phyloP scores from a whole-genome alignment of 2,797 vertebrate species.

The Gouania willdenowi region DNA sequence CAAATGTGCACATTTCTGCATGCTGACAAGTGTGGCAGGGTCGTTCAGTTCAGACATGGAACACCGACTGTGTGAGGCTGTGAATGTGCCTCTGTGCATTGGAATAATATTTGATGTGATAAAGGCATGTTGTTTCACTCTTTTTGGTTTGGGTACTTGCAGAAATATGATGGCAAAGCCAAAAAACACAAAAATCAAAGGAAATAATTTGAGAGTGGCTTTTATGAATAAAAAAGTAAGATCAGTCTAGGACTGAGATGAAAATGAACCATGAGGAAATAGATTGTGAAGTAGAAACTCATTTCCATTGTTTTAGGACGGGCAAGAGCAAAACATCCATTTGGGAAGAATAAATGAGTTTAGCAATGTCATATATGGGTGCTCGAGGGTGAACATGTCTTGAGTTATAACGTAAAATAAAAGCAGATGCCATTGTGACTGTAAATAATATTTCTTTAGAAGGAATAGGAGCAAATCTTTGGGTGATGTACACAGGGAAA shows the following conservation, averaged over 20 bases:
- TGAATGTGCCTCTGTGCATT: neutral
- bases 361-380: slow-evolving; percentile 13
- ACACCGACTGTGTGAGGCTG: neutral
- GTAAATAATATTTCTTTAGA: slow-evolving; percentile 22
- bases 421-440: slow-evolving; percentile 18
- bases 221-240: slow-evolving; percentile 26
- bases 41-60: slow-evolving; percentile 15
- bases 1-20: slow-evolving; percentile 8
- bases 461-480: neutral
- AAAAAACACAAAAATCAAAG: slow-evolving; percentile 10
- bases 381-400: slow-evolving; percentile 11
- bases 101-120: too few relatives aligned
- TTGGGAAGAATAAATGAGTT: slow-evolving; percentile 15
- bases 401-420: slow-evolving; percentile 23
- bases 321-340: slow-evolving; percentile 28
- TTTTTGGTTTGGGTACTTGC: slow-evolving; percentile 34
- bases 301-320: slow-evolving; percentile 41
- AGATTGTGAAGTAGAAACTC: slow-evolving; percentile 28
- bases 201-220: slow-evolving; percentile 52
- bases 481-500: too few relatives aligned
- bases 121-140: slow-evolving; percentile 7
- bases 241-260: slow-evolving; percentile 23
- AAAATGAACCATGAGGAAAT: slow-evolving; percentile 32
- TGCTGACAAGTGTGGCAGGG: slow-evolving; percentile 11
- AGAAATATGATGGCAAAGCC: slow-evolving; percentile 23